Base-by-base conservation (phyloP, 2,113 vertebrate genomes). In the Pachypanchax playfairii region DNA sequence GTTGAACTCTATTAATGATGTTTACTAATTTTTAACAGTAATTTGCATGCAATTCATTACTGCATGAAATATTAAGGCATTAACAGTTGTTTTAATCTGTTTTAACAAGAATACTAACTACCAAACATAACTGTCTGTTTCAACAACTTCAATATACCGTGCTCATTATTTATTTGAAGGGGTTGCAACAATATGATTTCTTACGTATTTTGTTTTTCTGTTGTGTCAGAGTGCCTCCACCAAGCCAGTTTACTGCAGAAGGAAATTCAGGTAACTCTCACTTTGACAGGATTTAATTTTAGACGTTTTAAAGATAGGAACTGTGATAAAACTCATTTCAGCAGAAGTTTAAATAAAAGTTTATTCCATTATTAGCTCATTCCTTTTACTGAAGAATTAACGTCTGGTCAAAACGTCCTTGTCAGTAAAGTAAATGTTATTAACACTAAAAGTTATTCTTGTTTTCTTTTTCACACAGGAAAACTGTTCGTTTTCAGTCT, bases 191-290 rank as follows among this genome's bases (percentile, higher is more conserved):
- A 48, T 33, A 14, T 41, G 41, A 33, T 36, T 29, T 1, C 38
- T 55, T 24, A 62, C 26, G 59, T 1, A 42, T 53, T 53, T 22
- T 44, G 28, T 26, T 5, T 26, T 64, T 74, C 18, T 72, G 2
- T 73, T 52, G 42, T 67, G 49, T n/a, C 70, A 90, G 88, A 83
- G 26, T 87, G 44, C 84, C 88, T 70, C 82, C 87, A 71, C 87
- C 84, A 17, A 81, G 65, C 65, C 85, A 83, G 68, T 88, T 87
- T 39, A 61, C 68, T 10, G 58, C 76, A 33, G 59, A 82, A 0
- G 72, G 65, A 4, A 71, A 59, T 43, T 38, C 83, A 90, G 88
- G 88, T 90, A 88, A 24, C 4, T 15, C 1, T 50, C 17, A 29
- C 26, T 47, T 8, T 18, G 17, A 33, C 26, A 29, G 3, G 6